Evolutionary conservation across 1,140 invertebrate genomes (phyloP), one percentile per base, ranked within the genome.

Genomic region (Lamellibrachia luymesi): DNA sequence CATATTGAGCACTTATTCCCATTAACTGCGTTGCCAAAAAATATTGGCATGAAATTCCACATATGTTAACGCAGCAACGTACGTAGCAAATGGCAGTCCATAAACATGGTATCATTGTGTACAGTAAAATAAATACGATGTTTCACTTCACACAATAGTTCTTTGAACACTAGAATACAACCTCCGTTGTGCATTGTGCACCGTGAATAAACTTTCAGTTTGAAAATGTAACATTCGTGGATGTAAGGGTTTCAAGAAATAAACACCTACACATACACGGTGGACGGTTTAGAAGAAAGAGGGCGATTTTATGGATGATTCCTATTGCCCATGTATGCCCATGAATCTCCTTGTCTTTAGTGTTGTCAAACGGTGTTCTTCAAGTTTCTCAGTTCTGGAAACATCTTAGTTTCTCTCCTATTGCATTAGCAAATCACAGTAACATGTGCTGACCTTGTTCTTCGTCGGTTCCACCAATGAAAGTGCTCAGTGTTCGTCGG

Each of bases 401-500:
- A 2, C 17, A 17, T 80, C 25, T 80, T 22, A 80, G 64, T 2
- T 22, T 22, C 13, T 22, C 64, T 17, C 13, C 64, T 17, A 80
- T 22, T 80, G 64, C 64, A 22, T 2, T 80, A 80, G 17, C 13
- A 56, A 6, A 56, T 6, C 52, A 56, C 52, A 56, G 6, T 22
- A 80, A 80, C 64, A 17, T 17, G 64, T 80, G 17, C 91, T 91
- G 38, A 91, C 92, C 51, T 50, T n/a, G 7, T 5, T 56, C 13
- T 90, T 64, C 51, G 92, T 93, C 92, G 8, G 27, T 89, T 38
- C 92, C 92, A 50, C 92, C 92, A 51, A 93, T 90, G 80, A 93
- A 93, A 27, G 7, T 64, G 51, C 52, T 89, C 49, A 93, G 92
- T 49, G 92, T 80, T 27, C 92, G 51, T 7, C 89, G 56, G 8